Evolutionary conservation across 2,113 vertebrate species (phyloP), one percentile per base, ranked within the genome.

Genomic region (Aphelocoma coerulescens): DNA sequence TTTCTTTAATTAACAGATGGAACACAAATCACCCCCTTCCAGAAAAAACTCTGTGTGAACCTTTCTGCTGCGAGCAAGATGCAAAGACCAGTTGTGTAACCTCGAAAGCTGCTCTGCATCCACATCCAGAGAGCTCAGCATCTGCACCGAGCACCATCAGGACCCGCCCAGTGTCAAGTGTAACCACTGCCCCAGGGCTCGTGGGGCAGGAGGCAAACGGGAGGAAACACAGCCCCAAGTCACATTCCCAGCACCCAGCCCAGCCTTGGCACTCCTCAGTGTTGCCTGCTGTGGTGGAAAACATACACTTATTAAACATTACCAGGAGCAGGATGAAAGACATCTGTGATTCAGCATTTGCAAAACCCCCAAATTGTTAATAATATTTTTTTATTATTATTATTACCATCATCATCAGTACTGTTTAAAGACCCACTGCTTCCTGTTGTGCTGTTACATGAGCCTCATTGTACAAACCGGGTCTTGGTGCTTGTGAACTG

Each of bases 21-120:
- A 83, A 82, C n/a, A 69, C 23, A 69, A 65, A 72, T 57, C 28
- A 35, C 3, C 6, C 26, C 4, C 13, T 63, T 63, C 57, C 67
- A 85, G 46, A 39, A 78, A 26, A 59, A 51, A n/a, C 49, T 85
- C 68, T 3, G 3, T 2, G 15, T 1, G 3, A 72, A 32, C 54
- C 6, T 0, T 37, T 79, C 74, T 49, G 37, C 52, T 2, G 0
- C 13, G n/a, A 67, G 33, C 22, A 65, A 77, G n/a, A 43, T 0
- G 0, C 26, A 81, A 79, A 78, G 28, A 23, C 14, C 35, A 15
- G 11, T 1, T 8, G 39, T 24, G 27, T 28, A 43, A 61, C 33
- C 82, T 39, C 0, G 0, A 54, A 75, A 85, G 48, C 48, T 79
- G 69, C 46, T 61, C 78, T 54, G 66, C 24, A n/a, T 3, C 10